These are phyloP conservation scores for Philereme vetulata DNA, from an alignment of 2,888 invertebrate genomes.

Conservation along the genomic window DNA sequence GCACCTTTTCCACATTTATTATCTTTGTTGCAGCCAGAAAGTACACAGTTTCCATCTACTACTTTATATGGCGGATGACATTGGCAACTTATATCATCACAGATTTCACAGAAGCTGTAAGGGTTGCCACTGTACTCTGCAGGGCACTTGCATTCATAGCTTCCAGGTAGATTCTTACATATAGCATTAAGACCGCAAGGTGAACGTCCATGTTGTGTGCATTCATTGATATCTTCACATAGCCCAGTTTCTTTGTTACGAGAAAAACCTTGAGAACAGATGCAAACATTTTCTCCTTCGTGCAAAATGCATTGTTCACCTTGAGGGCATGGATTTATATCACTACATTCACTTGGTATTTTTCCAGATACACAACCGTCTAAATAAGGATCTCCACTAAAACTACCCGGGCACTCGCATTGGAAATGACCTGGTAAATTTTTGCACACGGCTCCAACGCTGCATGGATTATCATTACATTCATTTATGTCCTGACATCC, in stretches of 20 bases:
- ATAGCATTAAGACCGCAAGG: slow-evolving; percentile 95
- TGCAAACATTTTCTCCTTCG: slow-evolving; percentile 92
- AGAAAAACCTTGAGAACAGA: slow-evolving; percentile 94
- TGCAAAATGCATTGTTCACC: slow-evolving; percentile 94
- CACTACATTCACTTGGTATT: slow-evolving; percentile 88
- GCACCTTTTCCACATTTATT: slow-evolving; percentile 93
- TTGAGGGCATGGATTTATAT: slow-evolving; percentile 89
- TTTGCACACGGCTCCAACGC: slow-evolving; percentile 92
- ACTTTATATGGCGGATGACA: slow-evolving; percentile 95
- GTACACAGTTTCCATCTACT: slow-evolving; percentile 91
- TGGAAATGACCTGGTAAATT: slow-evolving; percentile 93
- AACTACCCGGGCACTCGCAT: slow-evolving; percentile 94
- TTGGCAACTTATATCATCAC: slow-evolving; percentile 91
- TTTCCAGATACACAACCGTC: slow-evolving; percentile 88
- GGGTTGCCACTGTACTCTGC: slow-evolving; percentile 95
- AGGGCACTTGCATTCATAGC: slow-evolving; percentile 96
- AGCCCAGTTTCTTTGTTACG: slow-evolving; percentile 88
- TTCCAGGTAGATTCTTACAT: slow-evolving; percentile 96
- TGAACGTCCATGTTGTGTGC: slow-evolving; percentile 89
- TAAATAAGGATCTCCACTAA: slow-evolving; percentile 91
- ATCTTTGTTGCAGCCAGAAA: slow-evolving; percentile 92
- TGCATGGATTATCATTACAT: slow-evolving; percentile 92
- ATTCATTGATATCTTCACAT: slow-evolving; percentile 95
- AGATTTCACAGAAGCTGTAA: slow-evolving; percentile 93
- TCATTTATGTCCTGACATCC: slow-evolving; percentile 96